Conservation (phyloP, 2,113 vertebrate species). For the Platysteira castanea region DNA sequence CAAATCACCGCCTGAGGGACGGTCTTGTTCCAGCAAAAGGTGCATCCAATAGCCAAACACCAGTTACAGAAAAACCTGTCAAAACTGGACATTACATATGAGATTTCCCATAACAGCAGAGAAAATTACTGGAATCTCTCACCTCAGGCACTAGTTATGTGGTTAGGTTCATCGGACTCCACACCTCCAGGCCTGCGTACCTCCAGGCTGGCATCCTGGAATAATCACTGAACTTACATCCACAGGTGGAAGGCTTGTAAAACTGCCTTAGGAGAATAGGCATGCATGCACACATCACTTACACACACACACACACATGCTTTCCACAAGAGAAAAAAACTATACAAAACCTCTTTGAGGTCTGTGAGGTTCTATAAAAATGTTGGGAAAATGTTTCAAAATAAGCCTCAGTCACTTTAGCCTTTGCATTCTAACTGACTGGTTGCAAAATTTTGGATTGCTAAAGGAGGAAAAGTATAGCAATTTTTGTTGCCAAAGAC, state of each 20-base stretch:
- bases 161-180: fast-evolving
- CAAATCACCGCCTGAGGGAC: background rate
- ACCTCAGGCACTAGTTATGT: background rate
- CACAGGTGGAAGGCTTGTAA: background rate
- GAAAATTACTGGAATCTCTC: background rate
- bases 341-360: background rate
- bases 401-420: fast-evolving
- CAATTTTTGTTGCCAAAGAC: background rate
- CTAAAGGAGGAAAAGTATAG: background rate
- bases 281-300: background rate
- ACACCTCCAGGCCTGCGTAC: background rate
- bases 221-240: background rate
- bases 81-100: background rate
- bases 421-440: background rate
- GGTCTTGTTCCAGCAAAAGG: background rate
- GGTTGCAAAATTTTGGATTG: background rate
- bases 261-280: background rate
- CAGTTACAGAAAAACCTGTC: background rate
- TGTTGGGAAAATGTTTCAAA: background rate
- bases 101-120: background rate
- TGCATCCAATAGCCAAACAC: background rate
- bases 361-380: background rate
- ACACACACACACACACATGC: fast-evolving
- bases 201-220: background rate
- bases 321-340: background rate